These are phyloP conservation scores for Microctenopoma steveboyesi DNA, from an alignment of 2,797 vertebrate genomes.

Conservation along the genomic window DNA sequence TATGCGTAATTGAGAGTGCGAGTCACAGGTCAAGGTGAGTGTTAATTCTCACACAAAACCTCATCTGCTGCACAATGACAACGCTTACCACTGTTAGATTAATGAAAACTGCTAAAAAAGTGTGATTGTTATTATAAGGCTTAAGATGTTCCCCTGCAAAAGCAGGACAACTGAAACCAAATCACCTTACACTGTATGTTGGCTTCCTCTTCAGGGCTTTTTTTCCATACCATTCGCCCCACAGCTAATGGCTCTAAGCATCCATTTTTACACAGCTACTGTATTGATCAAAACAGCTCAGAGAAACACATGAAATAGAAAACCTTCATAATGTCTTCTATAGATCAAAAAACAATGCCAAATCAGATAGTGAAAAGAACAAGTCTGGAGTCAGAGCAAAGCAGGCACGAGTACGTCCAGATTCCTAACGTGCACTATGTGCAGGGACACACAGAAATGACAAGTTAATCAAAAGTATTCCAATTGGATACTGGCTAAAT, in stretches of 20 bases:
- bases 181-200: conserved; percentile 44
- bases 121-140: conserved; percentile 72
- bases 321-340: conserved; percentile 16
- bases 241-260: conserved; percentile 34
- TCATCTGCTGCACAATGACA: conserved; percentile 79
- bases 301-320: conserved; percentile 10
- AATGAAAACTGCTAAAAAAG: conserved; percentile 77
- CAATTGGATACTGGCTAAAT: neutral
- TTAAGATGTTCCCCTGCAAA: conserved; percentile 71
- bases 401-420: neutral
- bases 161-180: conserved; percentile 64
- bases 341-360: conserved; percentile 13
- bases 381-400: neutral
- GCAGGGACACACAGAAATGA: too few relatives aligned
- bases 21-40: conserved; percentile 86
- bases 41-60: conserved; percentile 81
- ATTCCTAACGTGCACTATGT: too few relatives aligned
- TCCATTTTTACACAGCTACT: conserved; percentile 44
- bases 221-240: conserved; percentile 39
- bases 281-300: conserved; percentile 52
- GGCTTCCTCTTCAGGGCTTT: conserved; percentile 38
- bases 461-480: too few relatives aligned
- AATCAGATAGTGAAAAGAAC: neutral
- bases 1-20: conserved; percentile 83
- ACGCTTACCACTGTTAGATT: conserved; percentile 73